Evolutionary conservation across 2,797 vertebrate genomes (phyloP), one percentile per base, ranked within the genome.

Genomic region (Neopelma chrysocephalum): DNA sequence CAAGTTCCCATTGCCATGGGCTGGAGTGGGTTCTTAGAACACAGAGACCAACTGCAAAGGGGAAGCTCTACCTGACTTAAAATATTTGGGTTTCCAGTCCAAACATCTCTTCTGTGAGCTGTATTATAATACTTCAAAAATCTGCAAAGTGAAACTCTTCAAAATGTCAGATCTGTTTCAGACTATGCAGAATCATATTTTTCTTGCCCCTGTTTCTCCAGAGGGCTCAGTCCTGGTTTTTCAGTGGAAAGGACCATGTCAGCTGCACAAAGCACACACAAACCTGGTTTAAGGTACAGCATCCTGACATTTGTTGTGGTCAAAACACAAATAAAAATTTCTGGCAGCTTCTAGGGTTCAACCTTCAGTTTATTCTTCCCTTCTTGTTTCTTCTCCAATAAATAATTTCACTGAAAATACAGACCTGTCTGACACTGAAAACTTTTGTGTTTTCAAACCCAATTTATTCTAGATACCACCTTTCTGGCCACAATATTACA

Each of bases 141-240:
- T 7, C 1, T 32, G 15, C 19, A 4, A 47, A 77, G 9, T 11
- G 6, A 38, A 83, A 50, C 6, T 27, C 56, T 43, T 47, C 8
- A 18, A 6, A 6, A 4, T 1, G 1, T 10, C 66, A 88, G 5
- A 80, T 53, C 1, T 25, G 12, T 10, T 50, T 1, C 19, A 29
- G 31, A n/a, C 61, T 29, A 31, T 11, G 23, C 21, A 65, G 15
- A 3, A 60, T 18, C 15, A 2, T 25, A 13, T 31, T 83, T 56
- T 45, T 43, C n/a, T 53, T 38, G 17, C 27, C 20, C 12, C 5
- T 47, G 1, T 51, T 78, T 50, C 60, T 36, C 18, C 1, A 27
- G 12, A 8, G 11, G 11, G 4, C 4, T 69, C 51, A 47, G 3
- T 18, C 31, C 47, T 3, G 6, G 19, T 19, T 87, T 57, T 21